These are phyloP conservation scores for Philereme vetulata DNA, from an alignment of 2,888 invertebrate genomes.

Conservation along the genomic window DNA sequence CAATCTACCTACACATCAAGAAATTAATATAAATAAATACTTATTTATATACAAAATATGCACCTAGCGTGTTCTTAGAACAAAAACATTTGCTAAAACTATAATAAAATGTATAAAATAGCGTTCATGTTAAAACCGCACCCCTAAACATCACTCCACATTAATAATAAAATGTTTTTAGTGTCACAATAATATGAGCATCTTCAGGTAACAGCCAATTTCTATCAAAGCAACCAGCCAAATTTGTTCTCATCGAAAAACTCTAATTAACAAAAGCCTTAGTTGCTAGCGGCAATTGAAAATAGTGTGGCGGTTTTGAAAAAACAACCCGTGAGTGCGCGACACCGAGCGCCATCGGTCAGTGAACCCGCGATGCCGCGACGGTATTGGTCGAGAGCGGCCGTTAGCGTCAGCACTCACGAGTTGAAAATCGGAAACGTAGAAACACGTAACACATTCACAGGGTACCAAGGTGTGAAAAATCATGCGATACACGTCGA, in stretches of 20 bases:
- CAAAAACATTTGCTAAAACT: conserved; percentile 27
- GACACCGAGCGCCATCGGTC: conserved; percentile 28
- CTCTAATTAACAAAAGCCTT: conserved; percentile 66
- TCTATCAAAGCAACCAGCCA: conserved; percentile 78
- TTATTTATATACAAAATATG: conserved; percentile 37
- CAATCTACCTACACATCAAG: conserved; percentile 31
- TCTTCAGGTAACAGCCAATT: conserved; percentile 70
- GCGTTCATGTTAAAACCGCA: conserved; percentile 32
- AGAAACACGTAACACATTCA: conserved; percentile 72
- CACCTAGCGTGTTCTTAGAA: conserved; percentile 28
- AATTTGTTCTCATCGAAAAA: conserved; percentile 59
- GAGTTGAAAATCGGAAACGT: conserved; percentile 50
- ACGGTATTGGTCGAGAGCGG: conserved; percentile 43
- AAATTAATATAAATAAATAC: conserved; percentile 31
- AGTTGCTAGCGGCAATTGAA: conserved; percentile 72
- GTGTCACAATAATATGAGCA: conserved; percentile 62
- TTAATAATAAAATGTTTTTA: conserved; percentile 29
- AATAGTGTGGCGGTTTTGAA: conserved; percentile 55
- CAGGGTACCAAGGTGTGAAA: conserved; percentile 63
- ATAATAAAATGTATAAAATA: conserved; percentile 22
- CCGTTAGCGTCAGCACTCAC: conserved; percentile 45
- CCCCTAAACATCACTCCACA: conserved; percentile 30
- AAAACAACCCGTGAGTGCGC: conserved; percentile 49
- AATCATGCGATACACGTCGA: conserved; percentile 68
- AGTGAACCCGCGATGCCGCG: conserved; percentile 39